These are phyloP conservation scores for Triplophysa yarkandensis DNA, from an alignment of 2,797 vertebrate genomes.

Conservation along the genomic window DNA sequence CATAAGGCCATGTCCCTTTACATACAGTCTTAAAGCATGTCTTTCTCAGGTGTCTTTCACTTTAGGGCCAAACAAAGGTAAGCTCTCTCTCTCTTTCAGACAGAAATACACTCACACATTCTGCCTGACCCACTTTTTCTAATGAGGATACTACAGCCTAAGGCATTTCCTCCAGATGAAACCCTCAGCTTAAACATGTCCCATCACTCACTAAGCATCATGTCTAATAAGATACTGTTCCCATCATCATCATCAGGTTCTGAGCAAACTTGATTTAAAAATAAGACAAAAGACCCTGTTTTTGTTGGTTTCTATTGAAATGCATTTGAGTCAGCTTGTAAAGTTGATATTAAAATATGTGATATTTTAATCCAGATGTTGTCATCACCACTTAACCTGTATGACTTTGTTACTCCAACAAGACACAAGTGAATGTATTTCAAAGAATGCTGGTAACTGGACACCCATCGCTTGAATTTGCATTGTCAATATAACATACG, in stretches of 20 bases:
- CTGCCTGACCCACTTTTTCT: slow-evolving; percentile 49
- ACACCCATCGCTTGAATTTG: too few species aligned
- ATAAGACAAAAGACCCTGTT: too few species aligned
- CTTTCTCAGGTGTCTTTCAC: background rate
- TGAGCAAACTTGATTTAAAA: background rate
- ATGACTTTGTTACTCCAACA: too few species aligned
- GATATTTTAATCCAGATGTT: too few species aligned
- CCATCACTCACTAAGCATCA: background rate
- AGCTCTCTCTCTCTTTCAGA: background rate
- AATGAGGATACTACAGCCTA: slow-evolving; percentile 51
- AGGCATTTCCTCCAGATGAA: slow-evolving; percentile 26
- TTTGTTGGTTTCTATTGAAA: background rate
- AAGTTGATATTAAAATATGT: too few species aligned
- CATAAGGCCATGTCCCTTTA: slow-evolving; percentile 24
- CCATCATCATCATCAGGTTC: background rate
- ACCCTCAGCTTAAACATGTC: background rate
- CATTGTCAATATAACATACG: too few species aligned
- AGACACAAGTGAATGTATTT: too few species aligned
- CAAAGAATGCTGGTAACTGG: too few species aligned
- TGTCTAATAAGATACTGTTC: background rate
- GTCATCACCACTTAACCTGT: too few species aligned
- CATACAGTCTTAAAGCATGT: background rate
- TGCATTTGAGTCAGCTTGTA: background rate
- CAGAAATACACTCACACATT: slow-evolving; percentile 30
- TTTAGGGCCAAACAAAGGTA: slow-evolving; percentile 17